phyloP scores from a whole-genome alignment of 2,888 invertebrate genomes.

The Drosophila barbarae region DNA sequence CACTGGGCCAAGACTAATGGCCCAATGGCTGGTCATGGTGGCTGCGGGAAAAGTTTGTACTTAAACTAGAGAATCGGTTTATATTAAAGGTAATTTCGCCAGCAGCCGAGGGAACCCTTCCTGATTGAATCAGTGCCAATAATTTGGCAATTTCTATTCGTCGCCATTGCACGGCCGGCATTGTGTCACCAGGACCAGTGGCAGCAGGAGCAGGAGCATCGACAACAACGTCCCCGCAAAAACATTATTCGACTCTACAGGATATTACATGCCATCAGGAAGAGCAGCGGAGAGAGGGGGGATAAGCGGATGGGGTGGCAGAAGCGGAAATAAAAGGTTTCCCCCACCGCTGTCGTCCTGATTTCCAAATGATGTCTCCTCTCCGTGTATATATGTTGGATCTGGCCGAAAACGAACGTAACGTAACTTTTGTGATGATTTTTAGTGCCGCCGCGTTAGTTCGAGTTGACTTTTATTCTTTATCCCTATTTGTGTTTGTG shows the following conservation, averaged over 20 bases:
- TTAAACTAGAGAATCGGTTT: conserved; percentile 27
- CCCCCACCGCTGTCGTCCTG: conserved; percentile 32
- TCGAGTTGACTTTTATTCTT: conserved; percentile 43
- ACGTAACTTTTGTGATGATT: conserved; percentile 63
- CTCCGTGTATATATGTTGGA: conserved; percentile 40
- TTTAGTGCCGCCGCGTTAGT: conserved; percentile 56
- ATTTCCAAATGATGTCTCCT: conserved; percentile 38
- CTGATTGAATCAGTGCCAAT: conserved; percentile 73
- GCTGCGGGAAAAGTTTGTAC: conserved; percentile 3
- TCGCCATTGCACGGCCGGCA: conserved; percentile 54
- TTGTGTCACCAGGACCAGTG: conserved; percentile 53
- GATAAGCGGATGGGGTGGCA: conserved; percentile 19
- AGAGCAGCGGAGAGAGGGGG: background rate
- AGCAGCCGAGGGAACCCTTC: conserved; percentile 28
- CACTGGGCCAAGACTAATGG: conserved; percentile 19
- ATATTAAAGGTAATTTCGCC: conserved; percentile 43
- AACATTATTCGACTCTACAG: conserved; percentile 50
- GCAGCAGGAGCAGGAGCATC: conserved; percentile 32
- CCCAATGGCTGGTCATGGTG: conserved; percentile 17
- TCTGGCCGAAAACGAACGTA: conserved; percentile 34
- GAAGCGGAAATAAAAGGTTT: conserved; percentile 45
- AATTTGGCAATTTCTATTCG: conserved; percentile 73
- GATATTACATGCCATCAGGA: conserved; percentile 40
- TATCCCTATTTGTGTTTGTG: conserved; percentile 47
- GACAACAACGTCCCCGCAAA: conserved; percentile 27